phyloP scores from a whole-genome alignment of 1,140 invertebrate species.

The Leptopilina boulardi region DNA sequence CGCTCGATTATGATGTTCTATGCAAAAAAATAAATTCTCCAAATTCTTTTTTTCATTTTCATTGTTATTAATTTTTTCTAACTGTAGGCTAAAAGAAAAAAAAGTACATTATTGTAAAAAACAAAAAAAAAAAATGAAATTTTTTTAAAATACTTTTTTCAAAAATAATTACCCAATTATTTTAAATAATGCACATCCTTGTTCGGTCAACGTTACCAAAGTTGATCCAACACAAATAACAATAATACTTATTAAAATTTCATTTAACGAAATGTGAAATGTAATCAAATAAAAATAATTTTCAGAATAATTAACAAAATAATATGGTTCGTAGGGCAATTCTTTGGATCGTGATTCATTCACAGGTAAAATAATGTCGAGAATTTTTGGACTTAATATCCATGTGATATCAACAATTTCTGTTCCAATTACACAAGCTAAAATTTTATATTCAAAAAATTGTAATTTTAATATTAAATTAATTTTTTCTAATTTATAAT shows the following conservation, averaged over 20 bases:
- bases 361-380: neutral
- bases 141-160: neutral
- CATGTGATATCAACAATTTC: neutral
- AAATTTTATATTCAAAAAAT: neutral
- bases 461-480: too few species aligned
- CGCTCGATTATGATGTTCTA: neutral
- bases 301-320: slow-evolving; percentile 3
- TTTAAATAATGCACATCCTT: neutral
- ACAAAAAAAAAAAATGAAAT: neutral
- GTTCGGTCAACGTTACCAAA: neutral
- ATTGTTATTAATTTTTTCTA: neutral
- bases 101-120: neutral
- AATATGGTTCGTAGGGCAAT: neutral
- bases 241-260: neutral
- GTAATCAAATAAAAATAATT: neutral
- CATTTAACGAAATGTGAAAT: neutral
- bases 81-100: neutral
- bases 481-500: neutral
- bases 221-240: neutral
- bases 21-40: neutral
- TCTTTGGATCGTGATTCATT: neutral
- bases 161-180: neutral
- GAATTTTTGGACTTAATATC: neutral
- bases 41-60: neutral
- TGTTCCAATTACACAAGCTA: neutral